Evolutionary conservation across 2,113 vertebrate genomes (phyloP), one percentile per base, ranked within the genome.

Genomic region (Microcebus tavaratra): DNA sequence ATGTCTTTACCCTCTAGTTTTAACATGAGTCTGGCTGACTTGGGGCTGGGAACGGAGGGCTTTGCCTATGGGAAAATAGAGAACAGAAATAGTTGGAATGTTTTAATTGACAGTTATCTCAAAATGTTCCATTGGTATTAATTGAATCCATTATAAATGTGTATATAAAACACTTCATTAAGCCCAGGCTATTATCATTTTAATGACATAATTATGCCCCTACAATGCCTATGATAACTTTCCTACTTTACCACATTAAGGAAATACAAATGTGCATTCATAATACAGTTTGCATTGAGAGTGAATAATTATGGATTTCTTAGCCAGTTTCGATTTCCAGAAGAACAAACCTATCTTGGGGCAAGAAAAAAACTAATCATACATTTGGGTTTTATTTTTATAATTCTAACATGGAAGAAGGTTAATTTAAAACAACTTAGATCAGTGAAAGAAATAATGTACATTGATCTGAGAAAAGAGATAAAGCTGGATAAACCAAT

Each of bases 161-260:
- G 45, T 97, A 90, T 94, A 82, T 96, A 97, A 96, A 97, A 96
- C 76, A 95, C 45, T 93, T 96, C 96, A 93, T 98, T 97, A 95
- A 57, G n/a, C 84, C 63, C 72, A 92, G 78, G 67, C 97, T 91
- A 39, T 98, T 98, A 92, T 97, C 94, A 97, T 98, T 96, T 96
- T 97, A 96, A 96, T 97, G 92, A 96, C 57, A 80, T 96, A 91
- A 96, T 96, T 96, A 94, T 96, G 96, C 80, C 67, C 76, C 57
- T 39, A 50, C 31, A 53, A 57, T 94, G 93, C 80, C 81, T 91
- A 4, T 92, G 76, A 73, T 94, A 45, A 87, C 75, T 95, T 84
- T 50, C 14, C 89, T 73, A 6, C 65, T 94, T 83, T 5, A 45
- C 79, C 79, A 97, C 93, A 90, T 92, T 95, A 95, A 97, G 72